Base-by-base conservation (phyloP, 37 sponge, comb jelly and placozoan genomes). In the Theonella swinhoei region DNA sequence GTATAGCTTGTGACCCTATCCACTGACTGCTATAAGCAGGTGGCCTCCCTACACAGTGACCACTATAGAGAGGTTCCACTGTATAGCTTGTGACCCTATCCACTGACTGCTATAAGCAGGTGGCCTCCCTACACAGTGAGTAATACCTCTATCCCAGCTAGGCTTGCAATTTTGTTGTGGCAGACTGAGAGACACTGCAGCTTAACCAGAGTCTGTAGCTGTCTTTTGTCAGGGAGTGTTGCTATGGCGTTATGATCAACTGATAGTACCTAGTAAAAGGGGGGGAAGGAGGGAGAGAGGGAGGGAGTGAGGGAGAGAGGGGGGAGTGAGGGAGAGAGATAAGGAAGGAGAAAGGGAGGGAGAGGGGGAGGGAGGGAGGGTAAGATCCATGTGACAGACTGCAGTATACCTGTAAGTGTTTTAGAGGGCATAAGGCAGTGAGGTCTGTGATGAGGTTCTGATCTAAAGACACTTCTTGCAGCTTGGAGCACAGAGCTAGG, bases 391-490 rank as follows among this genome's bases (percentile, higher is more conserved):
- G n/a, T n/a, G n/a, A n/a, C n/a, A n/a, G n/a, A n/a, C n/a, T n/a
- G n/a, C n/a, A n/a, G n/a, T n/a, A n/a, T 47, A 47, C 54, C 54
- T 35, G 69, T 20, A 19, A 24, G 67, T 47, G 54, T 47, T 7
- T 47, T 17, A 47, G 54, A 14, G 54, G 14, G 54, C 54, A 47
- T 7, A 47, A 14, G 11, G 29, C 40, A 68, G 78, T 64, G 31
- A 85, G 67, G 31, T 39, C 72, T 29, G 38, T 35, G 33, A 93
- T 42, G 31, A 76, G 88, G 88, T 97, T 97, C 25, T 82, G 40
- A 35, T 92, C 96, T 24, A 92, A 77, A n/a, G 80, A 79, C n/a
- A 97, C 84, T 58, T 97, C 98, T 58, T 92, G 88, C 79, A 97
- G 70, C 42, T 90, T 80, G 0, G 38, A 61, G 72, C 94, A 95